phyloP scores from a whole-genome alignment of 1,140 invertebrate species.

The Gyrodactylus bullatarudis region DNA sequence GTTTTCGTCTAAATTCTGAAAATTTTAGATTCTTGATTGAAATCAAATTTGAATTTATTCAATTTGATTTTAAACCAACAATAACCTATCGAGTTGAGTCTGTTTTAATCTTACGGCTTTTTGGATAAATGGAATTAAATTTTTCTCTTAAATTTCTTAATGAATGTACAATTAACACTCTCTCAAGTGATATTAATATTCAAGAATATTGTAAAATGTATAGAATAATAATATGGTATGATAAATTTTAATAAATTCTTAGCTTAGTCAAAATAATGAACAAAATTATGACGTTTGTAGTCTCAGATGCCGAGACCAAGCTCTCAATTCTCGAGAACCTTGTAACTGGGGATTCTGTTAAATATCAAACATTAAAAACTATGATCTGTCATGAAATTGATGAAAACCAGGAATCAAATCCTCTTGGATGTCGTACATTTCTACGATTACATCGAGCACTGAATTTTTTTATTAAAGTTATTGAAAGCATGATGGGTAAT shows the following conservation, averaged over 20 bases:
- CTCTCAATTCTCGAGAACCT: not conserved
- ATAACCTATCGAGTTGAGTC: too few relatives aligned
- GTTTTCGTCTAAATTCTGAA: too few relatives aligned
- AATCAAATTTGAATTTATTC: too few relatives aligned
- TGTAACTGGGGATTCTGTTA: not conserved
- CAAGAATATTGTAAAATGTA: not conserved
- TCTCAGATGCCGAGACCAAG: not conserved
- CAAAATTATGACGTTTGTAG: not conserved
- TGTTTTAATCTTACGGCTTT: too few relatives aligned
- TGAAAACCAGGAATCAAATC: not conserved
- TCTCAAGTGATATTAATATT: not conserved
- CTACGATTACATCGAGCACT: not conserved
- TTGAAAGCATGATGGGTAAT: not conserved
- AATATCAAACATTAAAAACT: not conserved
- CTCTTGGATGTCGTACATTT: conserved; percentile 1
- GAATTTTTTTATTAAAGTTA: not conserved
- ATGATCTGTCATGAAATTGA: not conserved
- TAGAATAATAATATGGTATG: not conserved
- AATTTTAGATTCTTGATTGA: too few relatives aligned
- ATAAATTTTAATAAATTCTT: not conserved
- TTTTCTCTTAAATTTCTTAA: not conserved
- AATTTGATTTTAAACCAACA: too few relatives aligned
- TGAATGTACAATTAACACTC: not conserved
- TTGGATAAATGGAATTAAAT: too few relatives aligned
- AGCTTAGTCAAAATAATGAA: not conserved